Conservation (phyloP, 2,888 invertebrate species). For the Chesias legatella region DNA sequence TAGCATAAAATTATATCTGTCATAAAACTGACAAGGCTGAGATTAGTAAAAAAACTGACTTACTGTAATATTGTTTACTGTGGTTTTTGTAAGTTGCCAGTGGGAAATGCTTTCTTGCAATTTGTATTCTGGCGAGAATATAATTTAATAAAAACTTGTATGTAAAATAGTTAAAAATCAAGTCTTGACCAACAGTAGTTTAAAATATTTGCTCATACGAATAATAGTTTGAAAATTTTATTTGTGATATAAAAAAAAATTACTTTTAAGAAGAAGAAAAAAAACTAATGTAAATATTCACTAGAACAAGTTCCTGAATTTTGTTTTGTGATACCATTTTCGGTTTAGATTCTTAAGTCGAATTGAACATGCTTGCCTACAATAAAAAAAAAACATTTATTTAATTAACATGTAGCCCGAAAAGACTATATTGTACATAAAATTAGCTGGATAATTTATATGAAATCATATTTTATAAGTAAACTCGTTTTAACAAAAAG, state of each 20-base stretch:
- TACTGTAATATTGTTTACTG: constrained; percentile 1
- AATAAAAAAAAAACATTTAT: constrained; percentile 50
- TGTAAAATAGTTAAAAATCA: constrained; percentile 33
- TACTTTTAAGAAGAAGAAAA: constrained; percentile 40
- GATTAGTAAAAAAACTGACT: too few species aligned
- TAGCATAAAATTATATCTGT: too few species aligned
- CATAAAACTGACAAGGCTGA: too few species aligned
- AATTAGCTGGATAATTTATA: constrained; percentile 62
- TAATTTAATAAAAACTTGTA: constrained; percentile 15
- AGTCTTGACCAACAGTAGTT: constrained; percentile 73
- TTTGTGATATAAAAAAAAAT: constrained; percentile 60
- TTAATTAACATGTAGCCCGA: constrained; percentile 54
- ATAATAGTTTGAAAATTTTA: constrained; percentile 67
- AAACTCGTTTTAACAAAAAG: constrained; percentile 62
- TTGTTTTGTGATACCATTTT: constrained; percentile 41
- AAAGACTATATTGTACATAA: constrained; percentile 76
- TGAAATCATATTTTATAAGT: constrained; percentile 56
- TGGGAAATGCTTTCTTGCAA: constrained; percentile 1
- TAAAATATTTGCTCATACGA: constrained; percentile 69
- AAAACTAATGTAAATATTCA: constrained; percentile 56
- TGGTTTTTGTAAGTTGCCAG: constrained; percentile 6
- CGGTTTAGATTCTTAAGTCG: constrained; percentile 40
- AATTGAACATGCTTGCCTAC: constrained; percentile 67
- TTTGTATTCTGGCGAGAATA: constrained; percentile 7
- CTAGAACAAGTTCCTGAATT: constrained; percentile 56